Evolutionary conservation across 2,888 invertebrate species (phyloP).

Genomic region (Agriopis marginaria): DNA sequence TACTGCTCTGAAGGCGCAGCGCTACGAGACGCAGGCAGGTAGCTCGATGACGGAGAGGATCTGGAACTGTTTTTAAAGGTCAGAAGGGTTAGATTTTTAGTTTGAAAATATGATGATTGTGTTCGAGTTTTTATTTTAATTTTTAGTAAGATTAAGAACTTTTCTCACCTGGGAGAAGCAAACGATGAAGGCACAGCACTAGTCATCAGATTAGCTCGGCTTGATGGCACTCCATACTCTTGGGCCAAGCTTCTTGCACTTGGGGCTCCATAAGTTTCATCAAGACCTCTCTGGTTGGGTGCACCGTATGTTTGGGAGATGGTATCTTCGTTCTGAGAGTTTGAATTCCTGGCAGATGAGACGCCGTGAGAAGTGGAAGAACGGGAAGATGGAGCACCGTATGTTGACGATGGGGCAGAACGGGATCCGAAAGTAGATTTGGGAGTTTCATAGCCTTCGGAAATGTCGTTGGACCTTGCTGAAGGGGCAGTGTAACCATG

Average conservation of each 20-base stretch:
- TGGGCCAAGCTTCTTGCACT: conserved; percentile 55
- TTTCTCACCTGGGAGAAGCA: conserved; percentile 8
- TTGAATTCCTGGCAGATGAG: conserved; percentile 1
- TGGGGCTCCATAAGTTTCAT: conserved; percentile 7
- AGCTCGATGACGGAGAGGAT: conserved; percentile 59
- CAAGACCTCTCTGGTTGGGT: background rate
- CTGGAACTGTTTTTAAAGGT: conserved; percentile 2
- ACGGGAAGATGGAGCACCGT: conserved; percentile 10
- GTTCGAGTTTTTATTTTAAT: background rate
- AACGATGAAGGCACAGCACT: conserved; percentile 2
- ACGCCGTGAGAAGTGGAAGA: background rate
- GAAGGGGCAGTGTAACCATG: background rate
- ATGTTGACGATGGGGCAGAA: conserved; percentile 7
- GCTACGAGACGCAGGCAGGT: conserved; percentile 55
- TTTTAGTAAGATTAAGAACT: no score
- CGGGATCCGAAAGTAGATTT: conserved; percentile 1
- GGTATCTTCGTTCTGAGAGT: background rate
- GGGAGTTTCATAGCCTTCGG: conserved; percentile 4
- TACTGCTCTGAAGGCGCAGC: conserved; percentile 71
- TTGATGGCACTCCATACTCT: conserved; percentile 79
- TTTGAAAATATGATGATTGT: no score
- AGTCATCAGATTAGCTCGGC: conserved; percentile 46
- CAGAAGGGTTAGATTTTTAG: no score
- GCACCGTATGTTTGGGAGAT: conserved; percentile 10
- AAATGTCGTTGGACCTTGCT: conserved; percentile 1